Evolutionary conservation across 2,888 invertebrate species (phyloP), one percentile per base, ranked within the genome.

Genomic region (Nemotelus nigrinus): DNA sequence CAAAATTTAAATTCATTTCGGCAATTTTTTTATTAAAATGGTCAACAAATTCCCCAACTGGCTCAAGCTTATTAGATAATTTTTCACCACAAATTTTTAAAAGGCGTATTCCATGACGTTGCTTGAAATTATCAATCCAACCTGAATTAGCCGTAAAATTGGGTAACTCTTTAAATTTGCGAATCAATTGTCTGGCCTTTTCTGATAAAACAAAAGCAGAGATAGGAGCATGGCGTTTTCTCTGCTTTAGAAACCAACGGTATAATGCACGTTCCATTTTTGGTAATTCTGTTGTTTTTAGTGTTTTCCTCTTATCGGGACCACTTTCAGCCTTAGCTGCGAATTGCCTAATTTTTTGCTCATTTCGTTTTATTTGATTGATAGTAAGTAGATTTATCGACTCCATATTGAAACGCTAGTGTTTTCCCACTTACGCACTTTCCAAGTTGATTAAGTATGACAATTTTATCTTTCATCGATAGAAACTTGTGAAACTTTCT

Each of bases 261-360:
- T 63, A 41, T 63, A 63, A 63, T 63, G 43, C 63, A 6, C 10
- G 63, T 63, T 63, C 43, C 63, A 63, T 63, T 63, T 63, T 39
- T 63, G 63, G 63, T 43, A 43, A 63, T 63, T 41, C 58, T 5
- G 58, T 58, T 8, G 64, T 64, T 64, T 64, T 64, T n/a, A 64
- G 64, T 41, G 43, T 64, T 64, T 64, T 64, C 44, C 64, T 41
- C 64, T 64, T 64, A 64, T 43, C 64, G 64, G 64, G 64, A 64
- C 64, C 64, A 47, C 47, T 67, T 67, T 67, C 67, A 67, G 45
- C 67, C 45, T 8, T 67, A 44, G 67, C 67, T 67, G 67, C 47
- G 43, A 63, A 63, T 58, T 58, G 58, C n/a, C n/a, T n/a, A n/a
- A n/a, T n/a, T n/a, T n/a, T n/a, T n/a, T n/a, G n/a, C n/a, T n/a